Evolutionary conservation across 92 coral and sea anemone genomes (phyloP), one percentile per base, ranked within the genome.

Genomic region (Umimayanthus kanabou): DNA sequence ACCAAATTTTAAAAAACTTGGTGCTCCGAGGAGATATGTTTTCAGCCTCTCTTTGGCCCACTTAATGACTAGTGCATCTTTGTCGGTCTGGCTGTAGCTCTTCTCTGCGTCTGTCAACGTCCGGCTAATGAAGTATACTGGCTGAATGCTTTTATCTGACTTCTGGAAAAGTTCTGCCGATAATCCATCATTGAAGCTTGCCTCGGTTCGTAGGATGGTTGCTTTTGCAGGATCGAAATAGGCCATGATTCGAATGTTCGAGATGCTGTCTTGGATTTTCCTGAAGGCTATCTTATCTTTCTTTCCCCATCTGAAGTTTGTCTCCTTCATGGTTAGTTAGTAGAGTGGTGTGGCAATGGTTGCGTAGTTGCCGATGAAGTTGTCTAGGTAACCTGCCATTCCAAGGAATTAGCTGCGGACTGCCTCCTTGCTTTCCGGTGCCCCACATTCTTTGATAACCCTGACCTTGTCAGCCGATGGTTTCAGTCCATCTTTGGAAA

Each of bases 101-200:
- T 90, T 90, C 67, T 92, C 94, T 16, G 84, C 77, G 39, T 91
- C 89, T 18, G 91, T 89, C 80, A 89, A 76, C 5, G 94, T 92
- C 14, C 88, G 87, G 67, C 92, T 91, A 25, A 94, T 94, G 82
- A 89, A 94, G 88, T 92, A 91, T 65, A 94, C 93, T 76, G 94
- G 91, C 39, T 91, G 90, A 67, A 30, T 85, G 22, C 93, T 90
- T 8, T 42, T 79, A 6, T 43, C 84, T 71, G 89, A 88, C 80
- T 92, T 57, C 40, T 94, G 93, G 58, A 88, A 92, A 26, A 92
- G 74, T 64, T 92, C 93, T 14, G 91, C 92, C 29, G 93, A 88
- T 0, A 91, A 90, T 9, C 37, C 95, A 40, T 91, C 89, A 69
- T 77, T 77, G 82, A 55, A 93, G 74, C 96, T 91, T 66, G 92